These are phyloP conservation scores for Caerostris extrusa DNA, from an alignment of 1,140 invertebrate species.

Conservation along the genomic window DNA sequence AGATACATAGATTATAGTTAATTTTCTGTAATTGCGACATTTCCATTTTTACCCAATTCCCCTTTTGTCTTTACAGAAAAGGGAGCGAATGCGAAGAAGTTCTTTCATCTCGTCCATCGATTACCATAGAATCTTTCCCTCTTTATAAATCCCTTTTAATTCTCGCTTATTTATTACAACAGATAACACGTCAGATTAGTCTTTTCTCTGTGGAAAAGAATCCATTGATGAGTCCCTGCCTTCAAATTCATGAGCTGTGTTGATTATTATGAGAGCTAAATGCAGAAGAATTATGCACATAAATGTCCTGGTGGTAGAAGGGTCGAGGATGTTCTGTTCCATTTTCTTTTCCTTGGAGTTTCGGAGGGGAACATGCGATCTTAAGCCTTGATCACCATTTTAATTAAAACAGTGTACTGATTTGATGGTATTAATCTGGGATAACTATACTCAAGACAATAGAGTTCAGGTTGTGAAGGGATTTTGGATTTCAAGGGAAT, in stretches of 20 bases:
- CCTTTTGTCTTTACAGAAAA: background rate
- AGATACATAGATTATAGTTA: background rate
- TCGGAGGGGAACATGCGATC: background rate
- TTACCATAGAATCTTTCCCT: background rate
- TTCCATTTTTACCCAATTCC: background rate
- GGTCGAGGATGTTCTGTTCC: background rate
- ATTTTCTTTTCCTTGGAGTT: background rate
- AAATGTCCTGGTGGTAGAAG: background rate
- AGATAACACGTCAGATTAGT: background rate
- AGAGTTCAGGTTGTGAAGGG: no score
- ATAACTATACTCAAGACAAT: no score
- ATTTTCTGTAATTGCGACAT: background rate
- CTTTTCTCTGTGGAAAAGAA: background rate
- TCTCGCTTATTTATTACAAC: constrained; percentile 1
- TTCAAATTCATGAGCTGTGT: background rate
- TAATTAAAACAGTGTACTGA: no score
- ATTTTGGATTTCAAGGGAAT: no score
- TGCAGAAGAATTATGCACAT: background rate
- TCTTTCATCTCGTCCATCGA: background rate
- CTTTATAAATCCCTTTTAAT: background rate
- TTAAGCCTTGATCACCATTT: no score
- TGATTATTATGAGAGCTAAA: background rate
- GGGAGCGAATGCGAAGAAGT: background rate
- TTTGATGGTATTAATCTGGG: no score
- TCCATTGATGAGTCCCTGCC: background rate